Evolutionary conservation across 2,888 invertebrate genomes (phyloP).

Genomic region (Candidula unifasciata): DNA sequence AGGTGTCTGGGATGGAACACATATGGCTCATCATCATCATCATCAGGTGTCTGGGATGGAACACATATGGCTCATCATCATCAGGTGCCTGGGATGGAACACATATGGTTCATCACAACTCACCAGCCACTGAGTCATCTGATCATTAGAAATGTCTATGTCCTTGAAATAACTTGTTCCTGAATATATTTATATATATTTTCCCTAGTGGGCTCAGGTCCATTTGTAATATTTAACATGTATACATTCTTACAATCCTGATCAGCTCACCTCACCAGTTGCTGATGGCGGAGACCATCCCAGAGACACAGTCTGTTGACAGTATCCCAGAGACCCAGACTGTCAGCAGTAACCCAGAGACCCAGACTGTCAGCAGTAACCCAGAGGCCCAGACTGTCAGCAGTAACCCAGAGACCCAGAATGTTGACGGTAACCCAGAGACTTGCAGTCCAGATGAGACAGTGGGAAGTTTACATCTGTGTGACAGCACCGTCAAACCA

Average conservation of each 20-base stretch:
- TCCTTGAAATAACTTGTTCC: too few species aligned
- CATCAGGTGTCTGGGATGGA: too few species aligned
- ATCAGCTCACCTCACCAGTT: neutral
- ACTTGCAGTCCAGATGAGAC: neutral
- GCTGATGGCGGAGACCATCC: neutral
- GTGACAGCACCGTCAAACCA: neutral
- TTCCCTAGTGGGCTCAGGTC: neutral
- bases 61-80: too few species aligned
- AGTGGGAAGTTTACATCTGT: neutral
- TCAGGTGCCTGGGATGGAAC: too few species aligned
- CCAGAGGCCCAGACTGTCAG: neutral
- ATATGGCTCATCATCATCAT: too few species aligned
- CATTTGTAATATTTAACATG: neutral
- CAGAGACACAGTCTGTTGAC: neutral
- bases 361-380: neutral
- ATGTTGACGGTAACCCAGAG: too few species aligned
- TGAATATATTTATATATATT: too few species aligned
- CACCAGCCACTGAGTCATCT: too few species aligned
- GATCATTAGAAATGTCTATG: too few species aligned
- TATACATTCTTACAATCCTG: neutral
- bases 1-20: too few species aligned
- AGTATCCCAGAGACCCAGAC: neutral
- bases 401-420: neutral
- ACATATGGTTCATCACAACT: too few species aligned
- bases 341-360: neutral